Percentiles rank a stretch among this genome's conserved stretches.
Conservation (phyloP, 2,113 vertebrate species). For the Tapirus terrestris region DNA sequence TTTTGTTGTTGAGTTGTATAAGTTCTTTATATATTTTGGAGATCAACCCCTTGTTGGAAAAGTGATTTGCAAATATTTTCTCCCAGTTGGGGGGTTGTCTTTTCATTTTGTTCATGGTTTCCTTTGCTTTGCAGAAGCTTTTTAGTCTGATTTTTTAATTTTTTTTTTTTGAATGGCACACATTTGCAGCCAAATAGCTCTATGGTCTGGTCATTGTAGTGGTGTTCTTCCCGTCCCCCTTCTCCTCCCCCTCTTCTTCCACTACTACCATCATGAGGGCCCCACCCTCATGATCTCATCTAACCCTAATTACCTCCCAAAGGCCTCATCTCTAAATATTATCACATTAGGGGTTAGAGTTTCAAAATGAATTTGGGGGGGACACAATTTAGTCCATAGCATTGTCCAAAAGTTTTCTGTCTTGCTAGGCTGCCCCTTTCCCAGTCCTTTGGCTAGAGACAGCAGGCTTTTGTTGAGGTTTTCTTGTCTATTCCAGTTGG, state of each 20-base stretch:
- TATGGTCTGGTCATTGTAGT: background rate
- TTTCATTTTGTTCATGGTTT: too few relatives aligned
- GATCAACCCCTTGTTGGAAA: too few relatives aligned
- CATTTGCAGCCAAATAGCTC: background rate
- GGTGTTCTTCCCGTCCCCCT: background rate
- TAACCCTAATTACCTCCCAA: background rate
- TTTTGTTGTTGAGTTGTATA: too few relatives aligned
- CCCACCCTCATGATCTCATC: background rate
- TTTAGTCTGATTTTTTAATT: background rate
- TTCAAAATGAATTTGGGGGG: background rate
- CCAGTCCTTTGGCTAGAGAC: background rate
- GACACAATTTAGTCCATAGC: background rate
- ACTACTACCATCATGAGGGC: background rate
- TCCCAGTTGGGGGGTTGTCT: too few relatives aligned
- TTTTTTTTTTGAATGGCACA: background rate
- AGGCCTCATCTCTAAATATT: background rate
- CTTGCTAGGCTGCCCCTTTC: background rate
- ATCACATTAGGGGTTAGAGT: background rate
- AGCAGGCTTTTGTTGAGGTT: background rate
- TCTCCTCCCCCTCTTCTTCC: background rate
- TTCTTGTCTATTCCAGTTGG: background rate
- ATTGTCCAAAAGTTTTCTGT: background rate
- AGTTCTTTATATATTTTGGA: too few relatives aligned
- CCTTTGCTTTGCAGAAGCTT: too few relatives aligned
- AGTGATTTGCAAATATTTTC: too few relatives aligned